Evolutionary conservation across 1,140 invertebrate species (phyloP).

Genomic region (Lepidotrigona ventralis): DNA sequence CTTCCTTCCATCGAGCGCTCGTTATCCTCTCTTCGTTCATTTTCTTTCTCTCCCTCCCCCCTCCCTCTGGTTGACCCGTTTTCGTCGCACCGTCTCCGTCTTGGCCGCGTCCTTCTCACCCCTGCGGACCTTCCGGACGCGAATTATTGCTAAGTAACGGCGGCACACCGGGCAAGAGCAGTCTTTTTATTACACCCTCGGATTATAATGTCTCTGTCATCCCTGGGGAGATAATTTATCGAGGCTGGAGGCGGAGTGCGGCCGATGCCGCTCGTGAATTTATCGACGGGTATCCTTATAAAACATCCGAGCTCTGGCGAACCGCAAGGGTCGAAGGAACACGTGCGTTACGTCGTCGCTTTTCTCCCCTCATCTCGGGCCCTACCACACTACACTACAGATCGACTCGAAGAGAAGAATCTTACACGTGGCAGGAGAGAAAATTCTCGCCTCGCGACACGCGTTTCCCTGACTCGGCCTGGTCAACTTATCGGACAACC

Average conservation of each 20-base stretch:
- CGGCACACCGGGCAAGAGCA: background rate
- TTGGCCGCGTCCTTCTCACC: conserved; percentile 13
- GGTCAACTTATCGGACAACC: background rate
- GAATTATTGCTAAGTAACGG: conserved; percentile 65
- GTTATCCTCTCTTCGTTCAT: background rate
- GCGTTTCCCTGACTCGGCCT: background rate
- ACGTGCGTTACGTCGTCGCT: conserved; percentile 51
- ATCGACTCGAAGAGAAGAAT: no score
- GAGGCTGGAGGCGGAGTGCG: conserved; percentile 40
- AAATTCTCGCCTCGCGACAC: no score
- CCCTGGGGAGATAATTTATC: conserved; percentile 66
- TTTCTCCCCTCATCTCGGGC: background rate
- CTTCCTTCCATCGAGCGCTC: background rate
- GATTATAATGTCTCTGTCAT: conserved; percentile 72
- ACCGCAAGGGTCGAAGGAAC: conserved; percentile 61
- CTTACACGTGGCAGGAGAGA: no score
- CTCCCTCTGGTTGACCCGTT: conserved; percentile 14
- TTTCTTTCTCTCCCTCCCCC: background rate
- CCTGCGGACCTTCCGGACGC: conserved; percentile 26
- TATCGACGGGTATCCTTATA: conserved; percentile 64
- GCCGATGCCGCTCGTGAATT: conserved; percentile 53
- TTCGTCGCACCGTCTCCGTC: background rate
- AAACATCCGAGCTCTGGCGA: conserved; percentile 42
- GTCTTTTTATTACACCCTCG: conserved; percentile 62
- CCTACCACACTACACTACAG: no score